Evolutionary conservation across 2,113 vertebrate genomes (phyloP).

Genomic region (Recurvirostra avosetta): DNA sequence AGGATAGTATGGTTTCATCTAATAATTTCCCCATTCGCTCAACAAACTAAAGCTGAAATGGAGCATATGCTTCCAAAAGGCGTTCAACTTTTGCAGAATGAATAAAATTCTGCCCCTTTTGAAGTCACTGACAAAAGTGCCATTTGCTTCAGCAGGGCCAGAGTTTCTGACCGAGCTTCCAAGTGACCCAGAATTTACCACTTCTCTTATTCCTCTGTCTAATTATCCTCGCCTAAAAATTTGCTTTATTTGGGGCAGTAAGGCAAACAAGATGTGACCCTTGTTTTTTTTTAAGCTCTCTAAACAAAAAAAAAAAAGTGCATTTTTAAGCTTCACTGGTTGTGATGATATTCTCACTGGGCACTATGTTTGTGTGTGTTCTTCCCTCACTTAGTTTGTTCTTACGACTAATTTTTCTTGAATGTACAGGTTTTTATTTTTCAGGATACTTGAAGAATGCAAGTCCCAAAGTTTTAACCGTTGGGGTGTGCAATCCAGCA

Average conservation of each 20-base stretch:
- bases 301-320: neutral
- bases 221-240: neutral
- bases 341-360: neutral
- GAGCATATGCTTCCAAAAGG: neutral
- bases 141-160: neutral
- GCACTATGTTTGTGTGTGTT: neutral
- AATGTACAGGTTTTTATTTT: slow-evolving; percentile 15
- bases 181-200: neutral
- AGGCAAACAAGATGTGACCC: neutral
- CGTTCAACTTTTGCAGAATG: neutral
- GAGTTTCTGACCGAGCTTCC: neutral
- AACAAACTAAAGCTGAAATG: neutral
- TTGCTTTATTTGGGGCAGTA: neutral
- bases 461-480: neutral
- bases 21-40: neutral
- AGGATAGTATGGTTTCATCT: neutral
- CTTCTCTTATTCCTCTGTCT: neutral
- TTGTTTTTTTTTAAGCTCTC: neutral
- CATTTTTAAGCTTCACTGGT: neutral
- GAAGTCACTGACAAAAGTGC: neutral
- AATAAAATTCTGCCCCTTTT: neutral
- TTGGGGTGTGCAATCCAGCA: slow-evolving; percentile 1
- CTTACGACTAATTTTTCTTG: neutral
- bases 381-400: neutral
- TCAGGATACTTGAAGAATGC: slow-evolving; percentile 2